Percentiles rank a stretch among this genome's conserved stretches.
These are phyloP conservation scores for Heliconius hewitsoni DNA, from an alignment of 1,140 invertebrate species.

Conservation along the genomic window DNA sequence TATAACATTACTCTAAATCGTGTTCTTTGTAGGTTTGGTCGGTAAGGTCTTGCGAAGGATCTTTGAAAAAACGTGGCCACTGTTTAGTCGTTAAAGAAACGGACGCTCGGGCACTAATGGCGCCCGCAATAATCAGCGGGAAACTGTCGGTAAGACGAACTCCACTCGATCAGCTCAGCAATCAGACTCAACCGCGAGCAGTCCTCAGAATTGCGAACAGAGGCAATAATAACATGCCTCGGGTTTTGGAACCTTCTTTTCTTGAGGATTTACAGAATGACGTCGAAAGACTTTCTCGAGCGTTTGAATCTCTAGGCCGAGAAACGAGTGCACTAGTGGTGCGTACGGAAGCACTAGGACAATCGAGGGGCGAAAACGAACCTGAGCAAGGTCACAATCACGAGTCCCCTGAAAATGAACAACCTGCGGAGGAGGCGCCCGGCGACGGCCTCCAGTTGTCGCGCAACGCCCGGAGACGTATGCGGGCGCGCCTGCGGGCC, in stretches of 20 bases:
- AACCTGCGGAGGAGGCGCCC: neutral
- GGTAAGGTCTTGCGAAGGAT: constrained; percentile 69
- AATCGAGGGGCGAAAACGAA: constrained; percentile 44
- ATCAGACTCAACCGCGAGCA: constrained; percentile 59
- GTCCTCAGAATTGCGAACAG: constrained; percentile 68
- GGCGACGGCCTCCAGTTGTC: constrained; percentile 42
- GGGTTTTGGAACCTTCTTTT: constrained; percentile 52
- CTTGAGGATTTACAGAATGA: constrained; percentile 60
- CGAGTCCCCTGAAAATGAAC: neutral
- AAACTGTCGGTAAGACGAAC: constrained; percentile 61
- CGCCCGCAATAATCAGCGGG: constrained; percentile 52
- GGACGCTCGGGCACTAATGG: constrained; percentile 56
- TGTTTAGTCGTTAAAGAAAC: constrained; percentile 54
- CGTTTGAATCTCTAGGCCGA: constrained; percentile 58
- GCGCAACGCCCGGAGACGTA: constrained; percentile 61
- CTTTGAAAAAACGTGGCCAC: constrained; percentile 67
- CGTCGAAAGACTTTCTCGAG: constrained; percentile 57
- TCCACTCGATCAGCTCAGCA: constrained; percentile 53
- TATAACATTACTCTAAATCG: neutral
- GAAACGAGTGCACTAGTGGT: constrained; percentile 49
- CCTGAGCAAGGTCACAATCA: neutral
- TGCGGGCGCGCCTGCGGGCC: constrained; percentile 57
- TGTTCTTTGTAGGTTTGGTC: constrained; percentile 63
- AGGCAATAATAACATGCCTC: constrained; percentile 42
- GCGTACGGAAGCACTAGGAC: constrained; percentile 53